Evolutionary conservation across 1,140 invertebrate species (phyloP).

Genomic region (Sitodiplosis mosellana): DNA sequence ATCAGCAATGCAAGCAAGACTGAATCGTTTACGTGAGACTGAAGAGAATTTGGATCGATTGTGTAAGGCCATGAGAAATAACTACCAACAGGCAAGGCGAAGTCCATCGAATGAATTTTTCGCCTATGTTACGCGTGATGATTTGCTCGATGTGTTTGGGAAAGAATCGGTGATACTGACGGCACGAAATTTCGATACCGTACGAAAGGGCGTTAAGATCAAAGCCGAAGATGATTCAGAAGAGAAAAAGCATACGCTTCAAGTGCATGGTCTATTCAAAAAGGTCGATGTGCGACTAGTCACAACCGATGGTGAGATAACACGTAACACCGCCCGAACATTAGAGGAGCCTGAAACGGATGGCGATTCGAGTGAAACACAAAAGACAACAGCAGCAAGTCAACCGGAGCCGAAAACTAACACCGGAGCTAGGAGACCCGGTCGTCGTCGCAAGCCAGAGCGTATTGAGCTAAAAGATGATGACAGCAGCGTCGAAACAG

Average conservation of each 20-base stretch:
- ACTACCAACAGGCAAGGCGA: slow-evolving; percentile 17
- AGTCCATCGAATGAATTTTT: slow-evolving; percentile 18
- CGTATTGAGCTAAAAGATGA: no score
- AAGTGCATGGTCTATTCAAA: background rate
- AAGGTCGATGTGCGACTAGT: no score
- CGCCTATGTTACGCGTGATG: slow-evolving; percentile 22
- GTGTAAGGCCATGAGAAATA: slow-evolving; percentile 12
- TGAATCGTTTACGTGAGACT: background rate
- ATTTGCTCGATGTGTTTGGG: slow-evolving; percentile 13
- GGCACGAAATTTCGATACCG: slow-evolving; percentile 16
- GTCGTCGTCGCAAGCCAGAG: no score
- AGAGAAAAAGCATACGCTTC: background rate
- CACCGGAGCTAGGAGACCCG: no score
- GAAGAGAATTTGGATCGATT: background rate
- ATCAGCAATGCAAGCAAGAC: background rate
- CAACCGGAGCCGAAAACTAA: no score
- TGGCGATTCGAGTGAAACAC: no score
- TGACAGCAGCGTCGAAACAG: no score
- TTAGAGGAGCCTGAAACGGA: no score
- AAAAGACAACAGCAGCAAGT: no score
- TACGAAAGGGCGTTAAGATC: background rate
- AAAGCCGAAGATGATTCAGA: background rate
- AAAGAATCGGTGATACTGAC: slow-evolving; percentile 19
- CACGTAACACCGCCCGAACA: no score
- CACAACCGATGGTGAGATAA: no score